Percentiles rank a stretch among this genome's conserved stretches.
These are phyloP conservation scores for Xylota sylvarum DNA, from an alignment of 2,888 invertebrate species.

Conservation along the genomic window DNA sequence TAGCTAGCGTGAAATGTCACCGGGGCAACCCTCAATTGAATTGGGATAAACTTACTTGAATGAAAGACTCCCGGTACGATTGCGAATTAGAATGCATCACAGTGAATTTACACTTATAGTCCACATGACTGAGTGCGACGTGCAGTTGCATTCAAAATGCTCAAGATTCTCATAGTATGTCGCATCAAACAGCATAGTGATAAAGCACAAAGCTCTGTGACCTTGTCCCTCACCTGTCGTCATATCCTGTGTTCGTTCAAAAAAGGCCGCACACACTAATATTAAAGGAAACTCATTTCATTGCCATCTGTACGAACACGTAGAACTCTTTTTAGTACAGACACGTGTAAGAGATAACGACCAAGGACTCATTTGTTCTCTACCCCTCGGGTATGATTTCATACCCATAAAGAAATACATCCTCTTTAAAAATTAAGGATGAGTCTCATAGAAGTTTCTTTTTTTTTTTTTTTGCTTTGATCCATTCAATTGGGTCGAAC, in stretches of 20 bases:
- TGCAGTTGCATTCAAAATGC: too few species aligned
- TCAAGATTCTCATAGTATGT: too few species aligned
- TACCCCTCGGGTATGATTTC: constrained; percentile 3
- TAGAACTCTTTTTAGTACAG: background rate
- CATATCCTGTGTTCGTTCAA: background rate
- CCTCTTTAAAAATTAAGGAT: constrained; percentile 5
- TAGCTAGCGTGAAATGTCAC: too few species aligned
- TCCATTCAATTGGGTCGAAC: constrained; percentile 1
- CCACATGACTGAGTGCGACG: too few species aligned
- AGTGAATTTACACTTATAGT: too few species aligned
- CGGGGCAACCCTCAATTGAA: too few species aligned
- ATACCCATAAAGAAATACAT: background rate
- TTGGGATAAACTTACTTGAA: too few species aligned
- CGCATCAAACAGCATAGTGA: background rate
- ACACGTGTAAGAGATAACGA: constrained; percentile 16
- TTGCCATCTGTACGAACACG: background rate
- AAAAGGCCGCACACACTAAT: background rate
- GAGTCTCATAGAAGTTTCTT: background rate
- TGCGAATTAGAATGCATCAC: too few species aligned
- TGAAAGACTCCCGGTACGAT: too few species aligned
- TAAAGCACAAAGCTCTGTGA: background rate
- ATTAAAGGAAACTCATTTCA: background rate
- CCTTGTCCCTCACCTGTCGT: background rate
- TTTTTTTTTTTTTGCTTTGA: background rate
- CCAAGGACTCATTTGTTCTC: background rate